Evolutionary conservation across 2,888 invertebrate genomes (phyloP), one percentile per base, ranked within the genome.

Genomic region (Sinopyrophorus schimmeli): DNA sequence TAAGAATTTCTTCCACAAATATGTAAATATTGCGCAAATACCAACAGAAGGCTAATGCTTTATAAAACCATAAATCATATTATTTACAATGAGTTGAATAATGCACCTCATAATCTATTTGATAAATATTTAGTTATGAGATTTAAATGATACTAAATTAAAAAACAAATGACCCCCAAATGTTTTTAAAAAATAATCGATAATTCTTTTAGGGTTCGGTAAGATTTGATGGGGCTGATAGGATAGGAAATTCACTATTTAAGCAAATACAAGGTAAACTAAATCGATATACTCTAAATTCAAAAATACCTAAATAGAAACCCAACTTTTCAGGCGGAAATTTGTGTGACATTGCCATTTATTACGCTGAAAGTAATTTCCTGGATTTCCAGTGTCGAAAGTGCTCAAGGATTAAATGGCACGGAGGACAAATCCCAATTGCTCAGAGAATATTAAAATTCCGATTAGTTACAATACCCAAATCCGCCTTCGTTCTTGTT

Each of bases 201-300:
- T n/a, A n/a, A n/a, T n/a, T 54, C 60, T 75, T 79, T 27, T 75
- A 93, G 93, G 94, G 94, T 15, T 92, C 92, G 2, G 86, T 94
- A 0, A 89, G 89, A 1, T 94, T 94, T 70, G 84, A 86, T 59
- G 92, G 92, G 2, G 87, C 92, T 0, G 93, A 94, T 72, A 81
- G 94, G 40, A 83, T 92, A 53, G 92, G 92, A 23, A 87, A 91
- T 57, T 88, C 92, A 0, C 87, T 89, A 5, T 87, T 94, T 65
- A 86, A 88, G 72, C 93, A 93, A 78, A 84, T 92, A 64, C 92
- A 93, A 81, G 86, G 89, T 87, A 76, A 74, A 70, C 18, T 14
- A 12, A 5, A 15, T 2, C 15, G 1, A 7, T n/a, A 3, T 12
- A 27, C 21, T 4, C 18, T n/a, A 30, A 14, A 34, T 27, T 27